phyloP scores from a whole-genome alignment of 2,888 invertebrate genomes.

The Ariolimax columbianus region DNA sequence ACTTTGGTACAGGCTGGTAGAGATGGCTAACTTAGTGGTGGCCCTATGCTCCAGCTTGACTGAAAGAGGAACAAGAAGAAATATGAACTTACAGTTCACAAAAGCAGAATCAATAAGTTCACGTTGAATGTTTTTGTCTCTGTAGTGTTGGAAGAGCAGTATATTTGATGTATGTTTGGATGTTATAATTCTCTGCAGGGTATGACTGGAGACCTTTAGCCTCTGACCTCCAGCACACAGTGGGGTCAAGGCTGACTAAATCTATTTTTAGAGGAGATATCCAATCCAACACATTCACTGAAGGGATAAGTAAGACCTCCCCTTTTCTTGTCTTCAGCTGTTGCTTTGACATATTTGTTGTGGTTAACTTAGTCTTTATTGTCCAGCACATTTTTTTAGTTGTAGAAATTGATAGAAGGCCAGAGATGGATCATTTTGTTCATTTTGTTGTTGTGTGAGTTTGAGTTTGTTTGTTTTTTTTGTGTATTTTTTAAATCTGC shows the following conservation, averaged over 20 bases:
- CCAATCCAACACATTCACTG: constrained; percentile 72
- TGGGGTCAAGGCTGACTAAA: constrained; percentile 70
- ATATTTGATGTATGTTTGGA: constrained; percentile 28
- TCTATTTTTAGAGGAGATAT: constrained; percentile 69
- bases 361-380: constrained; percentile 8
- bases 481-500: not conserved
- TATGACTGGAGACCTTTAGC: constrained; percentile 71
- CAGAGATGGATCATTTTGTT: not conserved
- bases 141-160: not conserved
- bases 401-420: not conserved
- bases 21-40: too few species aligned
- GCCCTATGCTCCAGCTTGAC: too few species aligned
- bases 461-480: not conserved
- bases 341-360: constrained; percentile 30
- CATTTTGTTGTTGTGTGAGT: not conserved
- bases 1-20: too few species aligned
- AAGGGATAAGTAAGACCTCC: constrained; percentile 71
- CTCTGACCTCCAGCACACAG: constrained; percentile 60
- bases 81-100: too few species aligned
- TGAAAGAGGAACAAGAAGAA: too few species aligned
- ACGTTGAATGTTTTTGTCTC: not conserved
- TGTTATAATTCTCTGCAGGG: constrained; percentile 63
- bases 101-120: not conserved
- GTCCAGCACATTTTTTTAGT: not conserved
- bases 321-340: constrained; percentile 38